phyloP scores from a whole-genome alignment of 1,140 invertebrate genomes.

The Elymnias hypermnestra region DNA sequence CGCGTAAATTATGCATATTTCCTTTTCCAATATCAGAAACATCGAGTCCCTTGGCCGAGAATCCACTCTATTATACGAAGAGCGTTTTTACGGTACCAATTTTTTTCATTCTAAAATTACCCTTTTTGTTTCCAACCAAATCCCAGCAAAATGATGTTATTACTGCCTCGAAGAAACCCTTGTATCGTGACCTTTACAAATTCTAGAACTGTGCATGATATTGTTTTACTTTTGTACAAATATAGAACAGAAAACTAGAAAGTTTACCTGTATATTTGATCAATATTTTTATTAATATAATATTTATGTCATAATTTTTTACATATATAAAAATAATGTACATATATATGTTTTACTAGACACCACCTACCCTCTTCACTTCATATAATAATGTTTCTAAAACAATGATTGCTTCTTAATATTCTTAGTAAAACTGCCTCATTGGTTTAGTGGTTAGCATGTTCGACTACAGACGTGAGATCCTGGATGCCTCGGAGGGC shows the following conservation, averaged over 20 bases:
- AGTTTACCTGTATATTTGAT: no score
- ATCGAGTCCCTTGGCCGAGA: constrained; percentile 24
- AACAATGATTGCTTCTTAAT: no score
- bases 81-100: constrained; percentile 13
- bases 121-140: constrained; percentile 19
- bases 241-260: not conserved
- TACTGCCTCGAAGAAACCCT: constrained; percentile 4
- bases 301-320: no score
- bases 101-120: constrained; percentile 19
- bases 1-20: constrained; percentile 25
- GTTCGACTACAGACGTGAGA: no score
- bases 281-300: no score
- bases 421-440: no score
- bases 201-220: not conserved
- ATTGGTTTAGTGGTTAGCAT: no score
- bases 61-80: constrained; percentile 12
- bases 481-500: no score
- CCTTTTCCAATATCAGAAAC: constrained; percentile 24
- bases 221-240: not conserved
- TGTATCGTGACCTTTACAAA: constrained; percentile 3
- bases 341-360: no score
- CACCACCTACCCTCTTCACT: no score
- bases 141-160: constrained; percentile 21
- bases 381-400: no score
- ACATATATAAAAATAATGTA: no score